phyloP scores from a whole-genome alignment of 2,888 invertebrate genomes.

The Nasonia oneida region DNA sequence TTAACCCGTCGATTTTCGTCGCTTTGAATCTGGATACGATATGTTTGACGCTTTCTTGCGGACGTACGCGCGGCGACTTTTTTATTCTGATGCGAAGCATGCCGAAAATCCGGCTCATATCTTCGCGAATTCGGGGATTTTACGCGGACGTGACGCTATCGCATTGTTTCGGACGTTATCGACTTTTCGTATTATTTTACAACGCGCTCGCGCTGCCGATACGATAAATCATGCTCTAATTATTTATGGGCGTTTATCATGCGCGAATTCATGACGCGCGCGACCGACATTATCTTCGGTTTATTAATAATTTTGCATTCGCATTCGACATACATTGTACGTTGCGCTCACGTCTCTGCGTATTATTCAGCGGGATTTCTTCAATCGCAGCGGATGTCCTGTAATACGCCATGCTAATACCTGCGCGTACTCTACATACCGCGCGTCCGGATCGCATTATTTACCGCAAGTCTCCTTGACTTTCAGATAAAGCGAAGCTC shows the following conservation, averaged over 20 bases:
- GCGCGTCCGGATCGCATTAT: constrained; percentile 45
- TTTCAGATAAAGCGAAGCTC: constrained; percentile 54
- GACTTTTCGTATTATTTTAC: neutral
- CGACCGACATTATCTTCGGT: neutral
- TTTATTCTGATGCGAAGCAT: neutral
- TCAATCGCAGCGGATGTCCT: neutral
- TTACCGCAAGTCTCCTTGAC: constrained; percentile 57
- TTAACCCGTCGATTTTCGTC: constrained; percentile 9
- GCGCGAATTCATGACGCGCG: neutral
- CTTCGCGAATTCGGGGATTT: neutral
- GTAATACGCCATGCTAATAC: constrained; percentile 44
- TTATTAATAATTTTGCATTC: neutral
- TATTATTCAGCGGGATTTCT: too few relatives aligned
- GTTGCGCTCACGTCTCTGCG: too few relatives aligned
- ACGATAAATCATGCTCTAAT: neutral
- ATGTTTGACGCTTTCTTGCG: neutral
- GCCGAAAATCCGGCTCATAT: neutral
- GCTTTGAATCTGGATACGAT: neutral
- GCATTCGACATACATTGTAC: too few relatives aligned
- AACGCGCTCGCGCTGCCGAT: neutral
- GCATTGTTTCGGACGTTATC: neutral
- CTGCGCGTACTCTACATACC: neutral
- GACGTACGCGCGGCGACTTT: neutral
- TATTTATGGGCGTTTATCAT: neutral
- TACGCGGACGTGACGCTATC: neutral